Evolutionary conservation across 2,888 invertebrate species (phyloP).

Genomic region (Flabesymbios commensalis): DNA sequence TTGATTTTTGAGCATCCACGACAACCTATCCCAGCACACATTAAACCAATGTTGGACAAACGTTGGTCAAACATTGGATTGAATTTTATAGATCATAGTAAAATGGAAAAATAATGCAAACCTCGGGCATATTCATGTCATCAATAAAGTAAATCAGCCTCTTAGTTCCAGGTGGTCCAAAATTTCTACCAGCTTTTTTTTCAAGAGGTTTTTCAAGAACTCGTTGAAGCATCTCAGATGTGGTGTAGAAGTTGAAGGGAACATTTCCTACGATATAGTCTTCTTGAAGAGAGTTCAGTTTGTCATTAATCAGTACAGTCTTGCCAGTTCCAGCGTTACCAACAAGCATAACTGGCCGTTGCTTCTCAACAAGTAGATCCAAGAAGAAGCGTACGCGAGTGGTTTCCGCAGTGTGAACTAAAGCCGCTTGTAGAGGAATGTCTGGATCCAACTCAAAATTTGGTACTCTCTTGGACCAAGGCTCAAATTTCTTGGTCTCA

Average conservation of each 20-base stretch:
- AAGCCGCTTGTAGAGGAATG: constrained; percentile 82
- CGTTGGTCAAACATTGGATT: no score
- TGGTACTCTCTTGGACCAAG: constrained; percentile 87
- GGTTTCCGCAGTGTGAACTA: constrained; percentile 93
- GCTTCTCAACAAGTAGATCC: constrained; percentile 84
- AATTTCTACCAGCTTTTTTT: constrained; percentile 95
- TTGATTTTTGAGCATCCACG: neutral
- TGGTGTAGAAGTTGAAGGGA: constrained; percentile 95
- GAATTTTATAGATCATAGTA: no score
- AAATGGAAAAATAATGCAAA: constrained; percentile 59
- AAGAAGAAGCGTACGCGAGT: constrained; percentile 86
- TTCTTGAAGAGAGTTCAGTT: constrained; percentile 78
- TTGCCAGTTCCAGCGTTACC: constrained; percentile 91
- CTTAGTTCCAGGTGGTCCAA: constrained; percentile 93
- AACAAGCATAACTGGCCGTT: constrained; percentile 91
- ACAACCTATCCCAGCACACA: neutral
- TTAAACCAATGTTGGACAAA: neutral
- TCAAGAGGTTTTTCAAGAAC: constrained; percentile 92
- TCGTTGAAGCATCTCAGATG: constrained; percentile 69
- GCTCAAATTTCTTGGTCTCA: constrained; percentile 85
- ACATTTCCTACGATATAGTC: constrained; percentile 84
- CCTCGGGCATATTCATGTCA: constrained; percentile 98
- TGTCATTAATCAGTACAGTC: constrained; percentile 87
- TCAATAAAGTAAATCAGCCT: constrained; percentile 93
- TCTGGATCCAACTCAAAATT: constrained; percentile 91